Evolutionary conservation across 2,113 vertebrate genomes (phyloP), one percentile per base, ranked within the genome.

Genomic region (Rhinoderma darwinii): DNA sequence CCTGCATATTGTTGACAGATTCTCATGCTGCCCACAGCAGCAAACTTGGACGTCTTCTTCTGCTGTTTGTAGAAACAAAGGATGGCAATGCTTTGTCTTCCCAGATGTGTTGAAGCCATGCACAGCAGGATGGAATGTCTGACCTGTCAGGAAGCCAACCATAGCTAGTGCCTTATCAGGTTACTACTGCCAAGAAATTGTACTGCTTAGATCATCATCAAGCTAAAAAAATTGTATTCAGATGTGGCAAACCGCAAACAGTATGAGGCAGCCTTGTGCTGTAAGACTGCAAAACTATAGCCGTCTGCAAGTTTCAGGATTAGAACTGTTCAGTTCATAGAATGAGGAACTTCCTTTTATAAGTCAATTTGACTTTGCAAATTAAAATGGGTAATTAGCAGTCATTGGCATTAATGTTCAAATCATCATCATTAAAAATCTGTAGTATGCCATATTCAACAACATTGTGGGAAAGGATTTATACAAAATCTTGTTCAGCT

Each of bases 181-280:
- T 93, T 92, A 90, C 90, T 66, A 51, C 88, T 90, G 91, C 91
- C 88, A 91, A 86, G 86, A 88, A 91, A 91, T 89, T 47, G 8
- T 37, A 84, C 74, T 77, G 66, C 84, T 86, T 88, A 39, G 88
- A 90, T 91, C 83, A 61, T 88, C 50, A 75, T 81, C 86, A 77
- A 89, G 89, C 89, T 91, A 91, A 93, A 90, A 93, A 92, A 92
- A 93, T 91, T 92, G 88, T 77, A 79, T 90, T 94, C 92, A 94
- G 93, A 92, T 94, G 91, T 89, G 90, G 81, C 72, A 82, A 90
- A 88, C 83, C 90, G 81, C 91, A 87, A 87, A 75, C 68, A 27
- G 54, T 75, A 87, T 82, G 63, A 87, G 39, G 39, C 68, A 87
- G 86, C 44, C 70, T 63, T 75, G 85, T 47, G 82, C 78, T 73